These are phyloP conservation scores for Drosophila nr. perissopoda DNA, from an alignment of 2,888 invertebrate genomes.

Conservation along the genomic window DNA sequence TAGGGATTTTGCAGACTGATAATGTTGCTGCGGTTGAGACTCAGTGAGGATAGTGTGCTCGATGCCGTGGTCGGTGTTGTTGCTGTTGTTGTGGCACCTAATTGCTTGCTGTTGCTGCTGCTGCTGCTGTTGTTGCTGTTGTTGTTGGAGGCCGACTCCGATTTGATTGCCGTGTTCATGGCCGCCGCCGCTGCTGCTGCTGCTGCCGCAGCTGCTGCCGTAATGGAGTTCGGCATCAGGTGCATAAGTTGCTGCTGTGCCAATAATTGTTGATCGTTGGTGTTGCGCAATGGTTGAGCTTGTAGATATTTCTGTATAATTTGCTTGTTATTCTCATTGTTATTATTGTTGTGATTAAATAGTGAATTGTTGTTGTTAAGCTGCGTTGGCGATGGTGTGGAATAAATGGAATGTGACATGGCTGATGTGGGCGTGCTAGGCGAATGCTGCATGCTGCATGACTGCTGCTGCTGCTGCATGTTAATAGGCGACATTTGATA, in stretches of 20 bases:
- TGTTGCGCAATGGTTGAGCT: slow-evolving; percentile 74
- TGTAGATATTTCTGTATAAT: slow-evolving; percentile 83
- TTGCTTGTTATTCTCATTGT: slow-evolving; percentile 75
- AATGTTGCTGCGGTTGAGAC: slow-evolving; percentile 69
- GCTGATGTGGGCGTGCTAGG: slow-evolving; percentile 64
- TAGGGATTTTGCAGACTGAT: slow-evolving; percentile 70
- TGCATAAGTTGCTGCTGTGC: slow-evolving; percentile 72
- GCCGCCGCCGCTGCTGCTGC: slow-evolving; percentile 55
- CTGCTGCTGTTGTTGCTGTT: slow-evolving; percentile 54
- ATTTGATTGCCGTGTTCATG: slow-evolving; percentile 62
- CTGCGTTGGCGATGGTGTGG: slow-evolving; percentile 80
- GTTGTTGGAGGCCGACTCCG: slow-evolving; percentile 57
- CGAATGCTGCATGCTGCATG: slow-evolving; percentile 75
- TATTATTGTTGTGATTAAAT: slow-evolving; percentile 67
- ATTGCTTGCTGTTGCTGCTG: slow-evolving; percentile 50
- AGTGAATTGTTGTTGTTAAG: slow-evolving; percentile 68
- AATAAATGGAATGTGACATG: slow-evolving; percentile 71
- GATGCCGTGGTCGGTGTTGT: slow-evolving; percentile 78
- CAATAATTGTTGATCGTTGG: slow-evolving; percentile 67
- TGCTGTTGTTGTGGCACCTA: slow-evolving; percentile 52
- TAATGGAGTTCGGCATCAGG: slow-evolving; percentile 72
- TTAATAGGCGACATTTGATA: slow-evolving; percentile 79
- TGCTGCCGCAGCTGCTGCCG: slow-evolving; percentile 60
- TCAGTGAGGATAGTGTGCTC: slow-evolving; percentile 72
- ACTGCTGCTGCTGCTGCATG: slow-evolving; percentile 66